phyloP scores from a whole-genome alignment of 2,797 vertebrate species.

The Bradypus variegatus region DNA sequence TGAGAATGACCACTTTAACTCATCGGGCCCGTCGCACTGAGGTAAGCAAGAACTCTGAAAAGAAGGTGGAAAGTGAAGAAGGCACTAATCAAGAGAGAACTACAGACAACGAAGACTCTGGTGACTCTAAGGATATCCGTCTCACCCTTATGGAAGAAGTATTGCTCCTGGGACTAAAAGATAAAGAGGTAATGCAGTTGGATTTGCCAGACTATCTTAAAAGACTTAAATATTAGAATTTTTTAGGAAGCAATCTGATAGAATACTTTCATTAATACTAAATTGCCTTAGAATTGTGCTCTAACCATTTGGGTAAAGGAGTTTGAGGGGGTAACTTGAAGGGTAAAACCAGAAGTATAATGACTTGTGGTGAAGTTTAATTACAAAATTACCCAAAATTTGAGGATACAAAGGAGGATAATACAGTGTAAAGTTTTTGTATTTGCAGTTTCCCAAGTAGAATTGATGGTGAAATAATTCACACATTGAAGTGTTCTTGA shows the following conservation, averaged over 20 bases:
- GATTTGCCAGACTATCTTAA: not conserved
- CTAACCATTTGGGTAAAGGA: not conserved
- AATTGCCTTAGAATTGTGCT: not conserved
- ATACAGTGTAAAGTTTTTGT: conserved; percentile 17
- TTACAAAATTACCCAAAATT: conserved; percentile 34
- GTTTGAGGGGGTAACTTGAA: not conserved
- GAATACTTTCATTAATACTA: conserved; percentile 7
- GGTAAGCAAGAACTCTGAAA: conserved; percentile 55
- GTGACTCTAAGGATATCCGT: conserved; percentile 77
- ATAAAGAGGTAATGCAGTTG: conserved; percentile 80
- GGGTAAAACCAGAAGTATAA: conserved; percentile 18
- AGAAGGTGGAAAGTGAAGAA: conserved; percentile 64
- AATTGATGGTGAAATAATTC: conserved; percentile 21
- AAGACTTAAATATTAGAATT: not conserved
- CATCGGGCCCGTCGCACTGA: conserved; percentile 74
- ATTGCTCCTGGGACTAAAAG: conserved; percentile 82
- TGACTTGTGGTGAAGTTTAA: conserved; percentile 45
- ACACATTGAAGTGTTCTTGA: not conserved
- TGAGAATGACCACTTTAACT: conserved; percentile 79
- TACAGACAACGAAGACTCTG: conserved; percentile 59
- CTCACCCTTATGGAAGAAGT: conserved; percentile 87
- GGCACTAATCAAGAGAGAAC: conserved; percentile 44
- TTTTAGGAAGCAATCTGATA: not conserved
- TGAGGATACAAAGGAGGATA: not conserved
- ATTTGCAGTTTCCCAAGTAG: conserved; percentile 5